phyloP scores from a whole-genome alignment of 1,140 invertebrate genomes.

The Drosophila orena region DNA sequence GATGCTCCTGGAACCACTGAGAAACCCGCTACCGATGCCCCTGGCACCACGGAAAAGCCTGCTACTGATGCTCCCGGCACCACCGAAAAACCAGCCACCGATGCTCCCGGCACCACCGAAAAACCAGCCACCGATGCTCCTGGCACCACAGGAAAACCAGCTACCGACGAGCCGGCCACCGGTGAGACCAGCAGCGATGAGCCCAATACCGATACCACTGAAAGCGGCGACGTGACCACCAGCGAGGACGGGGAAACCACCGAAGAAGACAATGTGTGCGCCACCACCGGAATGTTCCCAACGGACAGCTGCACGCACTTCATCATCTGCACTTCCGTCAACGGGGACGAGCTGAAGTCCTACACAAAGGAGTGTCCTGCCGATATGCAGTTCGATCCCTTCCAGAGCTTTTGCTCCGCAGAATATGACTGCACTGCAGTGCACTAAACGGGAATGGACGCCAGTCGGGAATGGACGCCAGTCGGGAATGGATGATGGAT shows the following conservation, averaged over 20 bases:
- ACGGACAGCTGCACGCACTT: conserved; percentile 44
- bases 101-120: background rate
- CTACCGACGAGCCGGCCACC: background rate
- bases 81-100: background rate
- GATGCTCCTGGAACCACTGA: conserved; percentile 4
- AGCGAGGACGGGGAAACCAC: background rate
- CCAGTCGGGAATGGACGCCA: background rate
- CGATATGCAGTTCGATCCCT: conserved; percentile 53
- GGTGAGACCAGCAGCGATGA: conserved; percentile 10
- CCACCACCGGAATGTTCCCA: conserved; percentile 44
- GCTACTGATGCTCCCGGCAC: background rate
- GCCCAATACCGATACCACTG: conserved; percentile 7
- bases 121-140: background rate
- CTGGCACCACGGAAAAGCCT: background rate
- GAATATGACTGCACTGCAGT: conserved; percentile 24
- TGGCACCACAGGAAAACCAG: background rate
- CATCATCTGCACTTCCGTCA: conserved; percentile 40
- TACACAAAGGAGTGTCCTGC: conserved; percentile 31
- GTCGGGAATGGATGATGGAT: background rate
- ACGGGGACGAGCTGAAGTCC: background rate
- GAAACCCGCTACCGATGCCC: background rate
- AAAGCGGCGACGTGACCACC: background rate
- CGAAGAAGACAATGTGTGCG: conserved; percentile 18
- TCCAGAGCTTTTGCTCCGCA: background rate
- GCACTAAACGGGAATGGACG: background rate